These are phyloP conservation scores for Mesochorus sp. DNA, from an alignment of 2,888 invertebrate species.

Conservation along the genomic window DNA sequence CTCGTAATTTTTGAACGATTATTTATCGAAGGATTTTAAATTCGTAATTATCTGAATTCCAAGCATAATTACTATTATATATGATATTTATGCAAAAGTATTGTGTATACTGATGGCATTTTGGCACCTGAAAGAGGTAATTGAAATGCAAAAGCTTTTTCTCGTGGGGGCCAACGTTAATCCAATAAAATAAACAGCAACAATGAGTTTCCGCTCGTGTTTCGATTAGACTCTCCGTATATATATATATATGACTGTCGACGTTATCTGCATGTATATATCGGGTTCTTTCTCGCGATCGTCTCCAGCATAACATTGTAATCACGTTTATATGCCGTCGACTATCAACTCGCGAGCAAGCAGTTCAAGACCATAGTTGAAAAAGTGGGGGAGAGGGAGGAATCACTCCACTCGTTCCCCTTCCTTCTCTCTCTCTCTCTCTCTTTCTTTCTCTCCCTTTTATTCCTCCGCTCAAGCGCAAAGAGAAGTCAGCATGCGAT, in stretches of 20 bases:
- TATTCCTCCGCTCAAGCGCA: conserved; percentile 36
- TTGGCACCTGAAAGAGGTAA: conserved; percentile 55
- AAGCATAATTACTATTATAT: not conserved
- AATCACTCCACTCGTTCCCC: no score
- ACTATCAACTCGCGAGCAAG: conserved; percentile 69
- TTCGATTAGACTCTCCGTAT: not conserved
- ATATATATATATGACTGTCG: not conserved
- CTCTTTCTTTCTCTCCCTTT: no score
- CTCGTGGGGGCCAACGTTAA: conserved; percentile 68
- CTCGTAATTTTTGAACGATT: not conserved
- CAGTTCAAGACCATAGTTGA: conserved; percentile 6
- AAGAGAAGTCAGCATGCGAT: conserved; percentile 73
- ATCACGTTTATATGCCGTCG: conserved; percentile 36
- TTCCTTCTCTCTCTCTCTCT: no score
- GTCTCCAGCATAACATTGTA: conserved; percentile 29
- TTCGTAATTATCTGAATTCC: not conserved
- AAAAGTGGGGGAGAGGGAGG: not conserved
- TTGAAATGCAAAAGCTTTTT: conserved; percentile 74
- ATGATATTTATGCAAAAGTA: not conserved
- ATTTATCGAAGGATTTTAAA: not conserved
- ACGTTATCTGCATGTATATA: not conserved
- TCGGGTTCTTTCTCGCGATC: not conserved
- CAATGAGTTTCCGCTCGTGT: conserved; percentile 5
- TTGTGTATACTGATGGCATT: no score
- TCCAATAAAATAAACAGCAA: conserved; percentile 72